Percentiles rank a stretch among this genome's conserved stretches.
Evolutionary conservation across 2,113 vertebrate species (phyloP).

Genomic region (Alethe castanea): DNA sequence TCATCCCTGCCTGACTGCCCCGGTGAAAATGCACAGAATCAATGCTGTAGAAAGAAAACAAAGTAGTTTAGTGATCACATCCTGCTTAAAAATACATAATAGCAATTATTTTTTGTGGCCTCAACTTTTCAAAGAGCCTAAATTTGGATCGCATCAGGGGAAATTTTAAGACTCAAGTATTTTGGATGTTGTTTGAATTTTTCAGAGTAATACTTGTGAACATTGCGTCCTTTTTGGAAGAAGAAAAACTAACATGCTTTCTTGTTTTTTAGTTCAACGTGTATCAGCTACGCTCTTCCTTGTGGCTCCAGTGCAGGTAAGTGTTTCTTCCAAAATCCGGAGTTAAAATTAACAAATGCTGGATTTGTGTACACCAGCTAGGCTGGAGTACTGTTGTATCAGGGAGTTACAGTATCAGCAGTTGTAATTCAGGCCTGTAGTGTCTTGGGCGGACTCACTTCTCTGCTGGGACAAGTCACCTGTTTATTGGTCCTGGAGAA

Average conservation of each 20-base stretch:
- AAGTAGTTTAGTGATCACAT: rapidly evolving
- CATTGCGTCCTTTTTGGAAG: rapidly evolving
- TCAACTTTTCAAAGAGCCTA: rapidly evolving
- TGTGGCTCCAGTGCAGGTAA: background rate
- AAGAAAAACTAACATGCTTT: rapidly evolving
- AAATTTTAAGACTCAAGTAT: rapidly evolving
- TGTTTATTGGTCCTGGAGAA: background rate
- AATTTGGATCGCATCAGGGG: rapidly evolving
- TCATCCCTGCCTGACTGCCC: rapidly evolving
- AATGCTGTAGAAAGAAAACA: rapidly evolving
- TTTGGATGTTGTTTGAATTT: background rate
- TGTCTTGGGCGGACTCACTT: rapidly evolving
- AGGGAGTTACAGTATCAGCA: rapidly evolving
- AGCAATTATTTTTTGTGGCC: background rate
- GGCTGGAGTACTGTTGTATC: rapidly evolving
- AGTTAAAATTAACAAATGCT: rapidly evolving
- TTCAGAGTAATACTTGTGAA: background rate
- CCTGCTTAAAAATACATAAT: rapidly evolving
- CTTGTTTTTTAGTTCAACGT: background rate
- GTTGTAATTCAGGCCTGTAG: background rate
- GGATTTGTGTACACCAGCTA: rapidly evolving
- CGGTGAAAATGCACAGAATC: rapidly evolving
- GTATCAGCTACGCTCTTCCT: rapidly evolving
- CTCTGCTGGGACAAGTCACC: background rate
- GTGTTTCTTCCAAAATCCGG: rapidly evolving